These are phyloP conservation scores for Bambusicola thoracicus DNA, from an alignment of 2,113 vertebrate species.

Conservation along the genomic window DNA sequence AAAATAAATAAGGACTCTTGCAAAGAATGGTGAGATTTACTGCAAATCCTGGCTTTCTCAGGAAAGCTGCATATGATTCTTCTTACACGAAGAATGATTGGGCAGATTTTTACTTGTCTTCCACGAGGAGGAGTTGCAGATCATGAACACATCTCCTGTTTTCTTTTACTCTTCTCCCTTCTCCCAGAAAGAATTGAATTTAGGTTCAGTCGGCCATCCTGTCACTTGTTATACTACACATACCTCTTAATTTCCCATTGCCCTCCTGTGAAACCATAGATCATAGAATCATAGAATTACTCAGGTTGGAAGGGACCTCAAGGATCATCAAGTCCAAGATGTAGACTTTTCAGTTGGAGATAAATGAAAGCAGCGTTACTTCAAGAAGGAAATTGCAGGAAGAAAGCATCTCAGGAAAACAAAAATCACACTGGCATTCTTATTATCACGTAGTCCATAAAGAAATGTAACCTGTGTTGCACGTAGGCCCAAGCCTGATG, in stretches of 20 bases:
- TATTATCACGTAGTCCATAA: neutral
- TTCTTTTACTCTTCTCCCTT: neutral
- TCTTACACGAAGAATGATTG: neutral
- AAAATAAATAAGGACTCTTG: neutral
- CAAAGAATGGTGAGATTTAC: rapidly evolving
- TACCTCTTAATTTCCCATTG: neutral
- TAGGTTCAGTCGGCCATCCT: neutral
- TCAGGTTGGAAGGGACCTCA: no score
- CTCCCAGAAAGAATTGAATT: neutral
- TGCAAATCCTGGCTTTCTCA: neutral
- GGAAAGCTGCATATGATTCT: neutral
- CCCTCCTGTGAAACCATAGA: neutral
- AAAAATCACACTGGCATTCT: neutral
- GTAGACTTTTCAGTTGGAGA: neutral
- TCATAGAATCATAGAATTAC: no score
- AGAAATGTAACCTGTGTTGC: neutral
- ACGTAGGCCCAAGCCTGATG: neutral
- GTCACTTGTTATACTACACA: neutral
- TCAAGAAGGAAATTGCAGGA: neutral
- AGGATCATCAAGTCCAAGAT: no score
- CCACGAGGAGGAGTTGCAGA: neutral
- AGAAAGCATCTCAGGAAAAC: neutral
- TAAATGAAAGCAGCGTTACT: neutral
- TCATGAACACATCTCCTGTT: neutral
- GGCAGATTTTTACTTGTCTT: neutral